phyloP scores from a whole-genome alignment of 2,888 invertebrate species.

The Catocala sponsa region DNA sequence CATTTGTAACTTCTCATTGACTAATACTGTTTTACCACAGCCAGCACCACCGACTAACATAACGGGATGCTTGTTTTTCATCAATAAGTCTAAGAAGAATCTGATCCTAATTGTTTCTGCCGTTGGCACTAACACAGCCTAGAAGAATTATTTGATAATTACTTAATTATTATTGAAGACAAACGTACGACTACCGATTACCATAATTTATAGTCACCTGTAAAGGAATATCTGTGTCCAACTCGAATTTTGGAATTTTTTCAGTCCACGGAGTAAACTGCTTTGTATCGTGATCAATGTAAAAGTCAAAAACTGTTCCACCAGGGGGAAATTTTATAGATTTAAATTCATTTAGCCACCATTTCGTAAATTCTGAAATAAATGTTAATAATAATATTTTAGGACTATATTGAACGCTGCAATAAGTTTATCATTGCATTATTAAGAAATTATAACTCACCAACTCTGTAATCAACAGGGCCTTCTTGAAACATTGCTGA shows the following conservation, averaged over 20 bases:
- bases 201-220: slow-evolving; percentile 86
- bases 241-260: slow-evolving; percentile 95
- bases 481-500: slow-evolving; percentile 99
- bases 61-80: slow-evolving; percentile 96
- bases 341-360: slow-evolving; percentile 99
- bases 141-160: slow-evolving; percentile 43
- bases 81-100: slow-evolving; percentile 96
- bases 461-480: slow-evolving; percentile 91
- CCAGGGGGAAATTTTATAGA: slow-evolving; percentile 96
- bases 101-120: slow-evolving; percentile 96
- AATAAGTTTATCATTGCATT: neutral
- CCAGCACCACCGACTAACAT: slow-evolving; percentile 98
- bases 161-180: neutral
- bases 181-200: too few relatives aligned
- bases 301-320: slow-evolving; percentile 98
- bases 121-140: slow-evolving; percentile 97
- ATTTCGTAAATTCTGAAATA: slow-evolving; percentile 96
- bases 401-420: too few relatives aligned
- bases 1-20: slow-evolving; percentile 91
- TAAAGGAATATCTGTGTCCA: slow-evolving; percentile 96
- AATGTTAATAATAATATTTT: slow-evolving; percentile 69
- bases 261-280: slow-evolving; percentile 97
- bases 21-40: slow-evolving; percentile 96
- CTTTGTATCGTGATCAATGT: slow-evolving; percentile 96
- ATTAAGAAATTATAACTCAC: slow-evolving; percentile 56